phyloP scores from a whole-genome alignment of 1,140 invertebrate genomes.

The Elymnias hypermnestra region DNA sequence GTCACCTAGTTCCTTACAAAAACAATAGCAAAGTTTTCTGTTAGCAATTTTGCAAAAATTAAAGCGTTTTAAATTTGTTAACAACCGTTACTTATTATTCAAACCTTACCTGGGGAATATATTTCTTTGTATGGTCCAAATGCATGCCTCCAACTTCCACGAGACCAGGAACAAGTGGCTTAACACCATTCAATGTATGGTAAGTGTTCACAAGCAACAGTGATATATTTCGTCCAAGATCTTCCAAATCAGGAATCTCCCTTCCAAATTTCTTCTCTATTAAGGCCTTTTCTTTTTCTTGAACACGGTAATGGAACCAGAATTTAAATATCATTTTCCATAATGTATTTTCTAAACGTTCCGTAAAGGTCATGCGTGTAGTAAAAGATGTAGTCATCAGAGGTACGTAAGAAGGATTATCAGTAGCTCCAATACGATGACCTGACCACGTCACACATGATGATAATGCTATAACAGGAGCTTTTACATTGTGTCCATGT shows the following conservation, averaged over 20 bases:
- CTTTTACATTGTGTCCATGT: slow-evolving; percentile 69
- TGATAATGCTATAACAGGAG: slow-evolving; percentile 77
- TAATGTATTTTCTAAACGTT: slow-evolving; percentile 77
- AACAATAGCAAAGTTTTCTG: too few relatives aligned
- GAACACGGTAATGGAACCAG: slow-evolving; percentile 40
- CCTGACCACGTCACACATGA: slow-evolving; percentile 78
- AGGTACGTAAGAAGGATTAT: slow-evolving; percentile 80
- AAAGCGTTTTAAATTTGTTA: too few relatives aligned
- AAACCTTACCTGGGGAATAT: slow-evolving; percentile 30
- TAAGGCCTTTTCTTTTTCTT: slow-evolving; percentile 53
- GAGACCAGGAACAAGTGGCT: slow-evolving; percentile 75
- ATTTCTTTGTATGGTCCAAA: too few relatives aligned
- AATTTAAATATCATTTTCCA: slow-evolving; percentile 39
- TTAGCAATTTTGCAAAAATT: too few relatives aligned
- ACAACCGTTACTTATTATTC: too few relatives aligned
- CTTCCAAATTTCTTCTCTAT: slow-evolving; percentile 64
- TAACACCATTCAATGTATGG: slow-evolving; percentile 69
- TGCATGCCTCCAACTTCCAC: slow-evolving; percentile 36
- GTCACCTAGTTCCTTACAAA: too few relatives aligned
- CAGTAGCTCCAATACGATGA: slow-evolving; percentile 74
- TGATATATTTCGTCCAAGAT: slow-evolving; percentile 60
- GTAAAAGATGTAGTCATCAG: slow-evolving; percentile 63
- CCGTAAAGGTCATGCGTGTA: slow-evolving; percentile 72
- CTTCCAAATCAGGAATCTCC: slow-evolving; percentile 54
- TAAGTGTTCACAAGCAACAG: slow-evolving; percentile 77